Evolutionary conservation across 2,888 invertebrate species (phyloP), one percentile per base, ranked within the genome.

Genomic region (Cantharis flavilabris): DNA sequence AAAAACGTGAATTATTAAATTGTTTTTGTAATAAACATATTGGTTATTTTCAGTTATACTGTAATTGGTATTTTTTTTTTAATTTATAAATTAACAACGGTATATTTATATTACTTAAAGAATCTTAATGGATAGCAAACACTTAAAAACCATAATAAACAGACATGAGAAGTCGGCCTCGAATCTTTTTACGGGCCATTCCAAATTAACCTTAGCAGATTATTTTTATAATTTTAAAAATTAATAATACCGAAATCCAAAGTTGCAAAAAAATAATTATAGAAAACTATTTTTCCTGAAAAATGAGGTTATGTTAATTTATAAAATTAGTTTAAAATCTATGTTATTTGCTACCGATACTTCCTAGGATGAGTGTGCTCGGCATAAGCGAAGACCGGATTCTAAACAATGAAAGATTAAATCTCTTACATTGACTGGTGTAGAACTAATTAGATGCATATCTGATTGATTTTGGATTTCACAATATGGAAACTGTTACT

Each of bases 51-150:
- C n/a, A 49, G 49, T 49, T 49, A 49, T 49, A 49, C 13, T 49
- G 49, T 49, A 49, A 49, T 49, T 49, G 49, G 49, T 49, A 49
- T 49, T 49, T 49, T 49, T 33, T 16, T 26, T 49, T 49, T 49
- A 49, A 49, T 49, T 49, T 49, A 49, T 49, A 49, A 49, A 49
- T 49, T 49, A 70, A 16, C 49, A 63, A 65, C 23, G 13, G 73
- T 69, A 73, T 77, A 74, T 75, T 77, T 69, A 74, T 77, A 72
- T 70, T 71, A 28, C 63, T 67, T 67, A 74, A 71, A 69, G 71
- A 72, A 69, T 77, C 73, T 71, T 77, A 77, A 77, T 77, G 77
- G 77, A 77, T 71, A 69, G 71, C 63, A 74, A 77, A 77, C 74
- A 77, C 71, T 77, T 30, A n/a, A 70, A 74, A 74, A 74, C 70